Conservation (phyloP, 2,797 vertebrate genomes). For the Pygocentrus nattereri region DNA sequence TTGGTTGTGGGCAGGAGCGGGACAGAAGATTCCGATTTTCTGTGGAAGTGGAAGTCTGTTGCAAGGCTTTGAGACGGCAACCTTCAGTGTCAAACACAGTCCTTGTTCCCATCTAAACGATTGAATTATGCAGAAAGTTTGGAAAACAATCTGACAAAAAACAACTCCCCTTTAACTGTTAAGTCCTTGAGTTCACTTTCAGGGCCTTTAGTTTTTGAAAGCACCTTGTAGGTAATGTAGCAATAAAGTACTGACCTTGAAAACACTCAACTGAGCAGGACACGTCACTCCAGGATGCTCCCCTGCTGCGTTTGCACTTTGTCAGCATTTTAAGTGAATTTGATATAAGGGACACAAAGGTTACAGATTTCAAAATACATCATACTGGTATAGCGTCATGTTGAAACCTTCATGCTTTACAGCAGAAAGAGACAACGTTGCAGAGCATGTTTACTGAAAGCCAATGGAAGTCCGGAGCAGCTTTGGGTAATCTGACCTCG, state of each 20-base stretch:
- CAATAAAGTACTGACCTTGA: background rate
- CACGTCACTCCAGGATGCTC: background rate
- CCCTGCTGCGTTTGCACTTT: background rate
- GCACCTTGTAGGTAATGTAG: background rate
- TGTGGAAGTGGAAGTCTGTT: no score
- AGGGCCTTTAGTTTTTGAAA: background rate
- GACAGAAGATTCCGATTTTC: no score
- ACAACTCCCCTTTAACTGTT: no score
- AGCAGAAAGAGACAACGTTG: background rate
- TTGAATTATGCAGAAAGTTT: no score
- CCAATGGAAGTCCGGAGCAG: background rate
- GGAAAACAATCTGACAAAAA: no score
- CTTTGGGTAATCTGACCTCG: conserved; percentile 8
- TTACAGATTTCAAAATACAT: conserved; percentile 9
- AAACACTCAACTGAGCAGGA: background rate
- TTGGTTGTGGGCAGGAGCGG: no score
- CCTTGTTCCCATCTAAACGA: no score
- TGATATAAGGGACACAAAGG: conserved; percentile 24
- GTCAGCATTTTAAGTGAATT: background rate
- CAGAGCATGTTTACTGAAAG: background rate
- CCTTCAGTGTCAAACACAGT: no score
- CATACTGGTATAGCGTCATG: background rate
- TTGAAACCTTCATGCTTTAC: conserved; percentile 3
- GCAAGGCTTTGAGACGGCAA: no score
- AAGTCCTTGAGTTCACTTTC: no score